Evolutionary conservation across 2,888 invertebrate genomes (phyloP), one percentile per base, ranked within the genome.

Genomic region (Pollenia angustigena): DNA sequence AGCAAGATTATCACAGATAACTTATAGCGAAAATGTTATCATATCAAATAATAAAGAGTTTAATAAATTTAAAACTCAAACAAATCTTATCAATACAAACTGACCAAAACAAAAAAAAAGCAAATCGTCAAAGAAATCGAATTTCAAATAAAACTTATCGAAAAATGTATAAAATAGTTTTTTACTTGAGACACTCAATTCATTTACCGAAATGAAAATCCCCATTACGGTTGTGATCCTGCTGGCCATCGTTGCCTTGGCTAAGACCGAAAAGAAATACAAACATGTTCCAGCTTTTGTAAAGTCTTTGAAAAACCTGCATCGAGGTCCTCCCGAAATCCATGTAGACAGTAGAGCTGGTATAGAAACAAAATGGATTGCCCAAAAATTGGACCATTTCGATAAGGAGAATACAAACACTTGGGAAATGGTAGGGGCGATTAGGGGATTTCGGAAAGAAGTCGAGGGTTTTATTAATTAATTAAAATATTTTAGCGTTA

Each of bases 371-470:
- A 90, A 90, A 86, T 95, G 94, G 94, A 94, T 95, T 66, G 90
- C 92, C 2, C 95, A 95, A 92, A 94, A 94, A 1, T 88, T 95
- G 6, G 95, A 96, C 90, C 94, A 96, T 90, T 96, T 95, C 88
- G 94, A 95, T 90, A 89, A 85, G 0, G 94, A 93, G 62, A 95
- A 95, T 85, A 91, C 92, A 48, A 93, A 93, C 6, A 95, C 94
- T 0, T 96, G 94, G 93, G 87, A 90, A 85, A 96, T 96, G 92
- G 92, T 92, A 72, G n/a, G n/a, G n/a, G n/a, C n/a, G n/a, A n/a
- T n/a, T n/a, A 32, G 14, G 12, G 3, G 76, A 69, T 23, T 12
- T 23, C n/a, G 10, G 18, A 69, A n/a, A 10, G 1, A 23, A 48
- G 16, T 32, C 7, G 4, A 10, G 16, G 16, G 14, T 58, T 44